phyloP scores from a whole-genome alignment of 1,140 invertebrate genomes.

The Leptonema lineaticorne region DNA sequence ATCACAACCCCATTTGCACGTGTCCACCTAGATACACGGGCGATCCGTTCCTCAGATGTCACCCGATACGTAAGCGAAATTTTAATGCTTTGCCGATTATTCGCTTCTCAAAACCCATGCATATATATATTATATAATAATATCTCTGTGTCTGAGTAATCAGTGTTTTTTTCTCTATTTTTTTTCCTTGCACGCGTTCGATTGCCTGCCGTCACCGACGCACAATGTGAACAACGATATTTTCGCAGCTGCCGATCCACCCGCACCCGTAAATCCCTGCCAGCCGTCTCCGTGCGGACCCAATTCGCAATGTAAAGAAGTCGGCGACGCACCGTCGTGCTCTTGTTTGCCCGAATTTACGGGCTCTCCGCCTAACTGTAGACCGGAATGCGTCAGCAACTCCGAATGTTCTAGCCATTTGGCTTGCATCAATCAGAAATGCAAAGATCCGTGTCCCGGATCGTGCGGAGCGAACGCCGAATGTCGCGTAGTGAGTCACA shows the following conservation, averaged over 20 bases:
- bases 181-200: no score
- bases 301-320: constrained; percentile 70
- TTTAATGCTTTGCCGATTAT: constrained; percentile 49
- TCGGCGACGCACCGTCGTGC: constrained; percentile 62
- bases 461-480: constrained; percentile 70
- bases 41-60: constrained; percentile 68
- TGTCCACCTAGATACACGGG: constrained; percentile 67
- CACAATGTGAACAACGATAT: no score
- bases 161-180: no score
- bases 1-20: constrained; percentile 65
- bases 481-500: constrained; percentile 68
- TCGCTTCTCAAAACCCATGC: no score
- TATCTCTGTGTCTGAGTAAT: no score
- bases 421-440: constrained; percentile 73
- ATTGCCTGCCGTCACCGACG: no score
- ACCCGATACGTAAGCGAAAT: constrained; percentile 49
- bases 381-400: constrained; percentile 71
- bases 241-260: no score
- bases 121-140: no score
- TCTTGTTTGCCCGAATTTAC: constrained; percentile 66
- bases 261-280: no score
- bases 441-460: constrained; percentile 70
- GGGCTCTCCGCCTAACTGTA: constrained; percentile 69
- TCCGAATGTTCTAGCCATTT: constrained; percentile 70
- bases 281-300: constrained; percentile 70